A percentile compares a stretch with the other conserved stretches of the same genome.
Evolutionary conservation across 1,140 invertebrate species (phyloP).

Genomic region (Bathynomus jamesi): DNA sequence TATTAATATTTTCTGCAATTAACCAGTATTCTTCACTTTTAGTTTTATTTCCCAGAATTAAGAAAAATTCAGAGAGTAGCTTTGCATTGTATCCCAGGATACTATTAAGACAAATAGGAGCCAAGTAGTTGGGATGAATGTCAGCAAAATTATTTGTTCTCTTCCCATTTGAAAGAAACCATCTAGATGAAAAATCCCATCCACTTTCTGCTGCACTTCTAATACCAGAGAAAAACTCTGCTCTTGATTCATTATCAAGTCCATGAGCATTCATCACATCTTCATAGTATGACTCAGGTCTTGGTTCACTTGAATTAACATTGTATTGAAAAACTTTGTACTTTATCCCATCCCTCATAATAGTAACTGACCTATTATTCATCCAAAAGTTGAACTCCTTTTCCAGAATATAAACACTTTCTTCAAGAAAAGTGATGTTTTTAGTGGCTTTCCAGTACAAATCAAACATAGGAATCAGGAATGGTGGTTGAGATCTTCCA

Average conservation of each 20-base stretch:
- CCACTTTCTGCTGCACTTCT: conserved; percentile 85
- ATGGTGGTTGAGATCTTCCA: conserved; percentile 74
- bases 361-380: conserved; percentile 47
- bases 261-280: conserved; percentile 40
- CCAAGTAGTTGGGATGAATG: conserved; percentile 54
- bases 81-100: conserved; percentile 71
- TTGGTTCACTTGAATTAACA: conserved; percentile 57
- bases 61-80: conserved; percentile 63
- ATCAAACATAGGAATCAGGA: conserved; percentile 74
- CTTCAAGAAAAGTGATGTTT: conserved; percentile 56
- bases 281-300: conserved; percentile 80
- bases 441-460: conserved; percentile 61
- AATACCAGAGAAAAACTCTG: conserved; percentile 57
- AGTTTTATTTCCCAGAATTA: conserved; percentile 53
- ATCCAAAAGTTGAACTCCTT: conserved; percentile 15
- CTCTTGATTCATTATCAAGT: conserved; percentile 44
- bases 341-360: conserved; percentile 62
- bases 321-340: conserved; percentile 55
- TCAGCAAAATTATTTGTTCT: conserved; percentile 39
- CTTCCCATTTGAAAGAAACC: conserved; percentile 58
- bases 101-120: conserved; percentile 78
- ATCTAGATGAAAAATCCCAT: conserved; percentile 89
- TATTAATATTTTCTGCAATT: conserved; percentile 54
- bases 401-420: conserved; percentile 62
- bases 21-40: conserved; percentile 57